These are phyloP conservation scores for Ceraclea dissimilis DNA, from an alignment of 2,888 invertebrate genomes.

Conservation along the genomic window DNA sequence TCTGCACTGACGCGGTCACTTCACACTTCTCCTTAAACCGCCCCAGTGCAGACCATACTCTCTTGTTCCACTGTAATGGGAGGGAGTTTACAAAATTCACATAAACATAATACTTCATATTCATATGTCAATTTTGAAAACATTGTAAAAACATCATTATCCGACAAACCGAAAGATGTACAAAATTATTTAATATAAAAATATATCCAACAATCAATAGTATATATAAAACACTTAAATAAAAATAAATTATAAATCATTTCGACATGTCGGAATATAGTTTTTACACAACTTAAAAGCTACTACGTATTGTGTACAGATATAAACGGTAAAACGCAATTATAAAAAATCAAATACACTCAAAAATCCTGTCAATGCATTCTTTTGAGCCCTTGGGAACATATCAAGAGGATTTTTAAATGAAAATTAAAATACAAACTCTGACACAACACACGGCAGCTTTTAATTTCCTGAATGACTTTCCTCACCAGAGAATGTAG, in stretches of 20 bases:
- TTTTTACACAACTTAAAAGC: background rate
- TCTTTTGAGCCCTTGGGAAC: constrained; percentile 25
- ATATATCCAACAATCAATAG: background rate
- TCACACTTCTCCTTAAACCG: too few species aligned
- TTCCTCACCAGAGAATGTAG: too few species aligned
- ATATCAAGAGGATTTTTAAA: constrained; percentile 22
- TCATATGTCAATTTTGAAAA: background rate
- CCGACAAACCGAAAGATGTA: background rate
- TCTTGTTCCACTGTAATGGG: too few species aligned
- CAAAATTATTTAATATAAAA: background rate
- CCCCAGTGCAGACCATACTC: too few species aligned
- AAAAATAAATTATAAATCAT: background rate
- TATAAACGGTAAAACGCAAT: background rate
- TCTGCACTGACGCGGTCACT: too few species aligned
- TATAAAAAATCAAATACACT: constrained; percentile 3
- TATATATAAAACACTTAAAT: background rate
- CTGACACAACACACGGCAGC: background rate
- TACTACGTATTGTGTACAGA: background rate
- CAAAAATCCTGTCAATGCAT: constrained; percentile 20
- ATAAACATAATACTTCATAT: background rate
- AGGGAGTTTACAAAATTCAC: background rate
- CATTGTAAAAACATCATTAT: background rate
- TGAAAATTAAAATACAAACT: constrained; percentile 4
- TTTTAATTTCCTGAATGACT: background rate
- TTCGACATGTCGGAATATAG: background rate